Evolutionary conservation across 2,888 invertebrate genomes (phyloP).

Genomic region (Himalopsyche japonica): DNA sequence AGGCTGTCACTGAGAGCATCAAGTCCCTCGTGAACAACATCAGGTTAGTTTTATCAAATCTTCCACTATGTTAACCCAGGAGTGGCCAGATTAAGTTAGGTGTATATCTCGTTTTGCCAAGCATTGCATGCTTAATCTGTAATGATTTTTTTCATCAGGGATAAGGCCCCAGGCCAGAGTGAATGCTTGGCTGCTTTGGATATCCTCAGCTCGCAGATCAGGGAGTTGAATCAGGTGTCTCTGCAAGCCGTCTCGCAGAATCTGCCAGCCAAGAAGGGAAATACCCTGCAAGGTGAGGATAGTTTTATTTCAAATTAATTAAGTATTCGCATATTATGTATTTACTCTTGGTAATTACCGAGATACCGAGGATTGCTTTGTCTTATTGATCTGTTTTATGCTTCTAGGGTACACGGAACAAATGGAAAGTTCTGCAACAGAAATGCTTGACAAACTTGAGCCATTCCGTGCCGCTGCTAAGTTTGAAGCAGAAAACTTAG

Average conservation of each 20-base stretch:
- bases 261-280: constrained; percentile 68
- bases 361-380: background rate
- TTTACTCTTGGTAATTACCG: too few species aligned
- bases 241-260: constrained; percentile 86
- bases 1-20: constrained; percentile 94
- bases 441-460: constrained; percentile 83
- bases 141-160: constrained; percentile 56
- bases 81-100: too few species aligned
- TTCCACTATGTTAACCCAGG: too few species aligned
- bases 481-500: constrained; percentile 89
- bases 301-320: background rate
- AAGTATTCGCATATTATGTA: too few species aligned
- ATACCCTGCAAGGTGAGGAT: constrained; percentile 69
- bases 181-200: constrained; percentile 89
- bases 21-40: constrained; percentile 92
- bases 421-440: constrained; percentile 76
- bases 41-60: constrained; percentile 55
- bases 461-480: constrained; percentile 84
- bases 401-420: constrained; percentile 72
- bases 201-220: constrained; percentile 72
- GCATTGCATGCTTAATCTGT: too few species aligned
- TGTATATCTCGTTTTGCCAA: background rate
- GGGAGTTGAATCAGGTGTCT: constrained; percentile 84
- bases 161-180: constrained; percentile 93
- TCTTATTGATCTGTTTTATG: background rate